These are phyloP conservation scores for Bombus sylvicola DNA, from an alignment of 1,140 invertebrate genomes.

Conservation along the genomic window DNA sequence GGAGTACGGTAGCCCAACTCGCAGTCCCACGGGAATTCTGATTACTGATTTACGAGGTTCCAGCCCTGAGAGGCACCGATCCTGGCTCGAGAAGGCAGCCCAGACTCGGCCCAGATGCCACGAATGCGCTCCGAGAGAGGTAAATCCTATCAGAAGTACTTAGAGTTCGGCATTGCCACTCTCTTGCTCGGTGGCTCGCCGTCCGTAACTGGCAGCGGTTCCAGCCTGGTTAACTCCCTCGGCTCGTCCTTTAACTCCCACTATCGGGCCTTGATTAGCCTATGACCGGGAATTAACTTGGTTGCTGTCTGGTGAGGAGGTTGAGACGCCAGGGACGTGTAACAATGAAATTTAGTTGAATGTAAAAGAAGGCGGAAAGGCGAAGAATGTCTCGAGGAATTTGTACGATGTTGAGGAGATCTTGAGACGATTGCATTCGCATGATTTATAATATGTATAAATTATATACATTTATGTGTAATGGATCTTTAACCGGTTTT, in stretches of 20 bases:
- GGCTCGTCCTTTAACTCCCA: conserved; percentile 44
- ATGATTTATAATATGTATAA: no score
- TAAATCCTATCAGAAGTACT: conserved; percentile 81
- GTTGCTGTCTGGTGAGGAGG: not conserved
- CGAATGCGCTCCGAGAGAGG: conserved; percentile 57
- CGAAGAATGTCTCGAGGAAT: no score
- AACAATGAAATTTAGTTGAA: not conserved
- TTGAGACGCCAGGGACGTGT: not conserved
- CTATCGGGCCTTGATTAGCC: conserved; percentile 57
- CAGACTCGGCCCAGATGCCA: conserved; percentile 61
- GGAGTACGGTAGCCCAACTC: conserved; percentile 17
- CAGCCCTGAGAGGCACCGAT: conserved; percentile 69
- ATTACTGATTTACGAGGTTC: conserved; percentile 80
- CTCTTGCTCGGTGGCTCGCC: conserved; percentile 60
- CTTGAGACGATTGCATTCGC: no score
- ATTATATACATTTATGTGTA: no score
- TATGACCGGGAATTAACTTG: conserved; percentile 56
- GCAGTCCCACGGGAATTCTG: conserved; percentile 70
- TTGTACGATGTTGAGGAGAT: no score
- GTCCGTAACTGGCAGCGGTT: conserved; percentile 65
- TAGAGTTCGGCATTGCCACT: conserved; percentile 75
- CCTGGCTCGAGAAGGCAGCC: conserved; percentile 62
- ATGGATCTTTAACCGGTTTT: no score
- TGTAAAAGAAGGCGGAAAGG: no score
- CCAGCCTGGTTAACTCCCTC: conserved; percentile 64